Base-by-base conservation (phyloP, 1,140 invertebrate genomes). In the Holcopasites calliopsidis region DNA sequence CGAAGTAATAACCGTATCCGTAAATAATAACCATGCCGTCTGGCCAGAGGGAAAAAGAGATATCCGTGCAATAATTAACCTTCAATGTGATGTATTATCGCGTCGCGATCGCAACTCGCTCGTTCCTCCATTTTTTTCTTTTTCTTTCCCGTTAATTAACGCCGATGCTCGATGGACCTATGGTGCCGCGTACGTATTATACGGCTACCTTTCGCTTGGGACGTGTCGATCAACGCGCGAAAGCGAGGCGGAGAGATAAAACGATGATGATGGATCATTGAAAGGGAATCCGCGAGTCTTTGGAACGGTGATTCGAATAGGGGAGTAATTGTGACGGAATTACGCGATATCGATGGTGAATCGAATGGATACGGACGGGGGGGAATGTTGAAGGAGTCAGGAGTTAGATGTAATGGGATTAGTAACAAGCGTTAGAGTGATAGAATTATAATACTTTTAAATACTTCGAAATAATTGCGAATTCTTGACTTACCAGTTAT, bases 81-180 rank as follows among this genome's bases (percentile, higher is more conserved):
- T 54, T 44, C 60, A 23, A 52, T 62, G 35, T 55, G 38, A 65
- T 35, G 40, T 44, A 55, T 55, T 21, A 33, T 40, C 61, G 38
- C 58, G 49, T 23, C n/a, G 38, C 18, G 26, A 49, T 64, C 50
- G 21, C n/a, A 23, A n/a, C 10, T 21, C 11, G 5, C 3, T 21
- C 31, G 28, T 23, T 26, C 7, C 18, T 11, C 23, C 31, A 16
- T n/a, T 50, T 35, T 31, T n/a, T n/a, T n/a, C n/a, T n/a, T n/a
- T n/a, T n/a, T n/a, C n/a, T 70, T 60, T 60, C 18, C 28, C 18
- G 69, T 71, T 71, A 71, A 71, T 71, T 71, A 61, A 40, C 31
- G 10, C 42, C 35, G 65, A 26, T 40, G 33, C 26, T 50, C 44
- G 61, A 49, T 21, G 16, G 42, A 16, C 26, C 18, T n/a, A n/a